Conservation (phyloP, 2,113 vertebrate genomes). For the Pluvialis apricaria region DNA sequence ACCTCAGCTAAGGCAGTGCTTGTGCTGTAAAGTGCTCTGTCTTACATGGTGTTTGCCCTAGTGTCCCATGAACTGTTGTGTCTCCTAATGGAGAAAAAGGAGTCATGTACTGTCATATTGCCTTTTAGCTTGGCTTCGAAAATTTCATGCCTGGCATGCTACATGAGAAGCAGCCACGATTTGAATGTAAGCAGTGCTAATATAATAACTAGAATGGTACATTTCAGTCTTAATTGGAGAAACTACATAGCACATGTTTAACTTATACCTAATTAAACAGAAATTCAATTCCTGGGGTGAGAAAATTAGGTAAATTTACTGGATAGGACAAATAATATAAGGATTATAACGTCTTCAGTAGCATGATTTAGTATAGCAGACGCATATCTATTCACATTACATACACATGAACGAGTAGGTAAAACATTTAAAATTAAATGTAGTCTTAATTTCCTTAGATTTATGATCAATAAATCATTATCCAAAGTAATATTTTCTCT, state of each 20-base stretch:
- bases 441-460: neutral
- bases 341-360: neutral
- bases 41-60: neutral
- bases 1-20: neutral
- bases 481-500: neutral
- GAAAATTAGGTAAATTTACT: neutral
- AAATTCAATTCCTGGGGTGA: neutral
- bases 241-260: neutral
- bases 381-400: neutral
- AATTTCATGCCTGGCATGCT: neutral
- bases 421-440: neutral
- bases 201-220: neutral
- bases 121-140: neutral
- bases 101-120: neutral
- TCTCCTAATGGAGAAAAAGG: neutral
- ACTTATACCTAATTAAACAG: neutral
- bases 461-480: neutral
- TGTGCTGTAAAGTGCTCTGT: neutral
- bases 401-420: neutral
- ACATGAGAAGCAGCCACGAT: neutral
- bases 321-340: neutral
- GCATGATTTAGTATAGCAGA: neutral
- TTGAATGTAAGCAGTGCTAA: neutral
- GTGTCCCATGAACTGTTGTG: neutral
- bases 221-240: neutral